Evolutionary conservation across 1,140 invertebrate species (phyloP).

Genomic region (Drosophila rhopaloa): DNA sequence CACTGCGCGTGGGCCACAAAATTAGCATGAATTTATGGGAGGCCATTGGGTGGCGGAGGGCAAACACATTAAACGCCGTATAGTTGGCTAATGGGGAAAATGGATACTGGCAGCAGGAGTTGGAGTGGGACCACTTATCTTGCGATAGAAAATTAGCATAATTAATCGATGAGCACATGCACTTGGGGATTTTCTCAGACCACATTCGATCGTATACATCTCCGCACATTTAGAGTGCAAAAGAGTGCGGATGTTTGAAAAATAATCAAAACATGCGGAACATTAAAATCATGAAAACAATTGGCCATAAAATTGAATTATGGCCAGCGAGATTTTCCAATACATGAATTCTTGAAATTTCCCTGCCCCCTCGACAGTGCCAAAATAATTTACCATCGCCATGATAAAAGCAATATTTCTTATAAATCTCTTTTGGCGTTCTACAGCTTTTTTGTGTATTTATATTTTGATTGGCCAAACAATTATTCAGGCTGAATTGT

Average conservation of each 20-base stretch:
- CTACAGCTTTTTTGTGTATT: conserved; percentile 20
- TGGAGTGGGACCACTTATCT: conserved; percentile 24
- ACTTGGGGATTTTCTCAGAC: conserved; percentile 24
- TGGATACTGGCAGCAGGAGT: conserved; percentile 9
- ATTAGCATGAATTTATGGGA: conserved; percentile 35
- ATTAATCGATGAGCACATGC: conserved; percentile 53
- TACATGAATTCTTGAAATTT: conserved; percentile 31
- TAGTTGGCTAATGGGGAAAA: conserved; percentile 29
- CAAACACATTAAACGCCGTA: conserved; percentile 45
- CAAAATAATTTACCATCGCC: conserved; percentile 1
- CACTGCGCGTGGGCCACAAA: conserved; percentile 29
- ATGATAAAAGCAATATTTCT: conserved; percentile 39
- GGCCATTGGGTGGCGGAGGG: background rate
- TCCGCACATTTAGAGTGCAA: conserved; percentile 3
- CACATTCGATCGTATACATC: conserved; percentile 8
- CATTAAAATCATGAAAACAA: conserved; percentile 48
- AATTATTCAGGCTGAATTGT: conserved; percentile 14
- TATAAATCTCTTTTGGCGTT: background rate
- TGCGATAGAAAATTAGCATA: conserved; percentile 42
- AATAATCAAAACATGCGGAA: conserved; percentile 37
- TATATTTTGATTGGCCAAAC: conserved; percentile 38
- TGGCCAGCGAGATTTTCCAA: conserved; percentile 31
- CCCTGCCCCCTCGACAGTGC: background rate
- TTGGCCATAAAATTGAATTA: conserved; percentile 68
- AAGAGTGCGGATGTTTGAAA: conserved; percentile 26